These are phyloP conservation scores for Notothenia rossii DNA, from an alignment of 2,113 vertebrate genomes.

Conservation along the genomic window DNA sequence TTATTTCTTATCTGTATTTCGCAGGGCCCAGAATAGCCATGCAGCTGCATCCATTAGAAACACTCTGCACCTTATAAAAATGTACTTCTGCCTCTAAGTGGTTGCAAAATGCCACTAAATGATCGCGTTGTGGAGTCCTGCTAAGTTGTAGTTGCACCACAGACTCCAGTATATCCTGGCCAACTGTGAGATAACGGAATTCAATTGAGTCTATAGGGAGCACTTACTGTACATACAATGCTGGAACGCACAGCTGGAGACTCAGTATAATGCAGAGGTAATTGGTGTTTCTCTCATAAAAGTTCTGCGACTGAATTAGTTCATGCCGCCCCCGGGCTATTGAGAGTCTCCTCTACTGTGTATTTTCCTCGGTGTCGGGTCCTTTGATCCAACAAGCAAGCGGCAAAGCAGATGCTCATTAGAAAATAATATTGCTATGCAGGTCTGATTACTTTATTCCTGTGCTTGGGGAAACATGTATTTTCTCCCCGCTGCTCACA, in stretches of 20 bases:
- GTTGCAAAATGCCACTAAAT: no score
- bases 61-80: no score
- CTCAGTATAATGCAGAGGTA: conserved; percentile 4
- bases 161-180: neutral
- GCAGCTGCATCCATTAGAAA: no score
- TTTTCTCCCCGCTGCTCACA: neutral
- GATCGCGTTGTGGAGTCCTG: no score
- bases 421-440: conserved; percentile 8
- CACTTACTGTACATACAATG: neutral
- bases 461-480: conserved; percentile 1
- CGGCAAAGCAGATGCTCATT: conserved; percentile 46
- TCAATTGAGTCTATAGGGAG: neutral
- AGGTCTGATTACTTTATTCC: conserved; percentile 15
- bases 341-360: neutral
- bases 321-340: conserved; percentile 20
- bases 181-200: neutral
- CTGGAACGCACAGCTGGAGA: conserved; percentile 27
- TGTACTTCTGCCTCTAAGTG: no score
- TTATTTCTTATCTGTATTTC: no score
- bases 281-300: conserved; percentile 30
- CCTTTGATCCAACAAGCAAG: conserved; percentile 32
- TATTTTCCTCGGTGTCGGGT: conserved; percentile 11
- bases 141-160: neutral
- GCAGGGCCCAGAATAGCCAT: no score
- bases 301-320: conserved; percentile 16